phyloP scores from a whole-genome alignment of 2,888 invertebrate species.

The Tholera decimalis region DNA sequence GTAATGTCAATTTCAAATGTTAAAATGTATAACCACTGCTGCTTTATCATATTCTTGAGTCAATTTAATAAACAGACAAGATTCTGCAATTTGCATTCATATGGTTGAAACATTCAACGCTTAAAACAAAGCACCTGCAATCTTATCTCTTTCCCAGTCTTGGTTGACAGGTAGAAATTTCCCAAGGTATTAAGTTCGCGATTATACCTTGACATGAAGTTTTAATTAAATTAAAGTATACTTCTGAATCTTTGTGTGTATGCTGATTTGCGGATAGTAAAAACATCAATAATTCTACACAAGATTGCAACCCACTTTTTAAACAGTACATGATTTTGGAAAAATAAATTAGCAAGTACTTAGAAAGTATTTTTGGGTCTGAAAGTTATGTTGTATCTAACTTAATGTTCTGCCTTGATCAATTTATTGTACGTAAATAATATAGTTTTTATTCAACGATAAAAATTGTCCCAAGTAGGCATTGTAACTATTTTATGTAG shows the following conservation, averaged over 20 bases:
- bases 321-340: constrained; percentile 16
- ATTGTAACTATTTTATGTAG: constrained; percentile 8
- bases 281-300: constrained; percentile 39
- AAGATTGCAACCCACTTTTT: constrained; percentile 31
- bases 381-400: background rate
- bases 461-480: too few relatives aligned
- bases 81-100: constrained; percentile 71
- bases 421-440: background rate
- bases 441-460: too few relatives aligned
- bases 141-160: too few relatives aligned
- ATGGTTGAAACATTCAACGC: constrained; percentile 37
- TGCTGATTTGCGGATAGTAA: too few relatives aligned
- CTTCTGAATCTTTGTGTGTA: too few relatives aligned
- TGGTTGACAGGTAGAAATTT: too few relatives aligned
- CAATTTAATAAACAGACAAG: constrained; percentile 64
- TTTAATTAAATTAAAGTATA: too few relatives aligned
- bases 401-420: constrained; percentile 8
- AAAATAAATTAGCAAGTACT: too few relatives aligned
- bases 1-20: constrained; percentile 73
- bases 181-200: too few relatives aligned
- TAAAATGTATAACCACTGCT: constrained; percentile 72
- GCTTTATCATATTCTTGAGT: constrained; percentile 69
- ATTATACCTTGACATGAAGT: too few relatives aligned
- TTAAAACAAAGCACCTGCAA: too few relatives aligned
- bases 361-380: constrained; percentile 37